Percentiles rank a stretch among this genome's conserved stretches.
phyloP scores from a whole-genome alignment of 1,140 invertebrate species.

The Magallana angulata region DNA sequence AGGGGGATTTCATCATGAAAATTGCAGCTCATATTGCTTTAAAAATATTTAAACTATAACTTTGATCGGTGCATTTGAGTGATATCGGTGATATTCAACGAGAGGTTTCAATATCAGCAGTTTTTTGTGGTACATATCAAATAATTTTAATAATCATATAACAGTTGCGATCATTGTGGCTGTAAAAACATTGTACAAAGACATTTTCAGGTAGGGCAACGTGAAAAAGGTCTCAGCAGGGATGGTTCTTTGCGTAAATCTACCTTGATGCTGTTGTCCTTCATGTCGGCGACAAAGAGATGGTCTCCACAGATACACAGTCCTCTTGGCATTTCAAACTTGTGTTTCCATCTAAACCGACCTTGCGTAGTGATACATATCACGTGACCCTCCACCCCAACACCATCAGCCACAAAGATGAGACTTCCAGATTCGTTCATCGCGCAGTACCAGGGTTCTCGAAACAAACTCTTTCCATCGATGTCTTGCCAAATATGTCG shows the following conservation, averaged over 20 bases:
- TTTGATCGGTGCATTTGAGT: background rate
- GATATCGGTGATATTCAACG: background rate
- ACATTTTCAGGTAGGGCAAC: too few relatives aligned
- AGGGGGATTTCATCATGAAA: too few relatives aligned
- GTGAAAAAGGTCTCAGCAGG: too few relatives aligned
- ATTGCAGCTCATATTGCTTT: too few relatives aligned
- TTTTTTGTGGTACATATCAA: too few relatives aligned
- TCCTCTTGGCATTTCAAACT: constrained; percentile 44
- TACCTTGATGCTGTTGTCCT: constrained; percentile 48
- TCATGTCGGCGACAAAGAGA: constrained; percentile 46
- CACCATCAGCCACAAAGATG: constrained; percentile 35
- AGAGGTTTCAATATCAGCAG: too few relatives aligned
- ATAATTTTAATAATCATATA: too few relatives aligned
- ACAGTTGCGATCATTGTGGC: too few relatives aligned
- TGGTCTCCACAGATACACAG: constrained; percentile 49
- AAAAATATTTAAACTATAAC: too few relatives aligned
- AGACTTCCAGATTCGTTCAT: background rate
- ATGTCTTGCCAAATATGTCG: constrained; percentile 47
- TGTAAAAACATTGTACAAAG: too few relatives aligned
- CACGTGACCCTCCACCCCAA: constrained; percentile 30
- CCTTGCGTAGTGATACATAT: constrained; percentile 44
- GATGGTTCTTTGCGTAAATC: background rate
- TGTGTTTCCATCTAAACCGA: constrained; percentile 36
- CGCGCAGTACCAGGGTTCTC: constrained; percentile 50
- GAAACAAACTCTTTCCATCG: constrained; percentile 22